These are phyloP conservation scores for Gymnobelideus leadbeateri DNA, from an alignment of 2,113 vertebrate species.

Conservation along the genomic window DNA sequence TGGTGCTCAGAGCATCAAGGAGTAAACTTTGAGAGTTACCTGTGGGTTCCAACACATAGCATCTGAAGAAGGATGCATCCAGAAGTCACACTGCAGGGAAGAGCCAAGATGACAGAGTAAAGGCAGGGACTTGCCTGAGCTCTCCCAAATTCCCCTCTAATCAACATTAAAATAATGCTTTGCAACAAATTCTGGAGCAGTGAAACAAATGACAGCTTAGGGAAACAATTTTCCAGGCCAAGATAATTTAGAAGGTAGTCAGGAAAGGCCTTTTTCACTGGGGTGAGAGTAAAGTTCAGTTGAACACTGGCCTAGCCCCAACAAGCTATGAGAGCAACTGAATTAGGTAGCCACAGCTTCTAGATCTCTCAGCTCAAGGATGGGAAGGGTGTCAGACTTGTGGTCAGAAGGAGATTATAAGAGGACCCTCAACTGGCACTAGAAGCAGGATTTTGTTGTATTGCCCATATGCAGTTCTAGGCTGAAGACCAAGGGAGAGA, in stretches of 20 bases:
- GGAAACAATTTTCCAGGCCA: background rate
- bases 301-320: too few species aligned
- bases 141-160: background rate
- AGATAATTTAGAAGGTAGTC: background rate
- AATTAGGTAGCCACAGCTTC: too few species aligned
- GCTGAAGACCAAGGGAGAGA: too few species aligned
- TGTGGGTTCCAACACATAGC: background rate
- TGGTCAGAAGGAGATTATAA: too few species aligned
- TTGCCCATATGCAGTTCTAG: too few species aligned
- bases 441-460: too few species aligned
- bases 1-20: background rate
- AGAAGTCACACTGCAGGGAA: background rate
- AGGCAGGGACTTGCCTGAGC: background rate
- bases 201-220: background rate
- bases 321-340: too few species aligned
- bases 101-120: background rate
- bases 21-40: background rate
- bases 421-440: too few species aligned
- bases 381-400: too few species aligned
- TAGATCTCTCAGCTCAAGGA: too few species aligned
- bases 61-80: background rate
- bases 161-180: background rate
- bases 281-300: background rate
- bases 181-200: background rate
- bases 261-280: background rate